A percentile compares a stretch with the other conserved stretches of the same genome.
These are phyloP conservation scores for Apodemus agrarius DNA, from an alignment of 2,797 vertebrate genomes.

Conservation along the genomic window DNA sequence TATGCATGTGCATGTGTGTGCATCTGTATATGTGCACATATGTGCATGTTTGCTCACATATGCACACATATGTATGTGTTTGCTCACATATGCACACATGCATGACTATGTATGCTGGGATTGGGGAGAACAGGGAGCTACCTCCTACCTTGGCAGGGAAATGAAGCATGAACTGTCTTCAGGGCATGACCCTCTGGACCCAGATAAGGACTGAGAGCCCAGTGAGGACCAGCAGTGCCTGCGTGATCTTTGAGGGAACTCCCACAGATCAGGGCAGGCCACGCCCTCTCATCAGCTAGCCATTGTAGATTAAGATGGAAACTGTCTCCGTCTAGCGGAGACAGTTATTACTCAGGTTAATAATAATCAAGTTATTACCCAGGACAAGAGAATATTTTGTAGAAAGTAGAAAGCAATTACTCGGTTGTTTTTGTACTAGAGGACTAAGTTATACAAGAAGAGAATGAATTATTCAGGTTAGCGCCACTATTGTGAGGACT, in stretches of 20 bases:
- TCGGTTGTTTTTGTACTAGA: conserved; percentile 47
- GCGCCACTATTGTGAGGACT: neutral
- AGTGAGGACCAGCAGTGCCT: neutral
- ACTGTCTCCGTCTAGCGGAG: neutral
- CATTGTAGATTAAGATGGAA: neutral
- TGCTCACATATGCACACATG: no score
- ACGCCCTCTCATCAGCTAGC: neutral
- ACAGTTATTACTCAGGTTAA: no score
- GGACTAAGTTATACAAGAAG: conserved; percentile 36
- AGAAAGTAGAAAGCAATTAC: conserved; percentile 50
- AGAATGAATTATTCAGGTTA: neutral
- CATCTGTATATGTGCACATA: no score
- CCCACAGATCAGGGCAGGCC: neutral
- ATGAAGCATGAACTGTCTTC: neutral
- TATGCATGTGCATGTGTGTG: neutral
- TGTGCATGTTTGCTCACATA: neutral
- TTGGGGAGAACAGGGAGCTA: no score
- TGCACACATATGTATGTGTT: rapidly evolving
- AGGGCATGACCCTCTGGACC: neutral
- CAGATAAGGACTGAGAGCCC: neutral
- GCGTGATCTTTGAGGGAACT: neutral
- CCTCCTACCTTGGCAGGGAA: neutral
- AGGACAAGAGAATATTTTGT: neutral
- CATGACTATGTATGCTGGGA: neutral
- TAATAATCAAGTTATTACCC: neutral